phyloP scores from a whole-genome alignment of 2,113 vertebrate genomes.

The Anoura caudifer region DNA sequence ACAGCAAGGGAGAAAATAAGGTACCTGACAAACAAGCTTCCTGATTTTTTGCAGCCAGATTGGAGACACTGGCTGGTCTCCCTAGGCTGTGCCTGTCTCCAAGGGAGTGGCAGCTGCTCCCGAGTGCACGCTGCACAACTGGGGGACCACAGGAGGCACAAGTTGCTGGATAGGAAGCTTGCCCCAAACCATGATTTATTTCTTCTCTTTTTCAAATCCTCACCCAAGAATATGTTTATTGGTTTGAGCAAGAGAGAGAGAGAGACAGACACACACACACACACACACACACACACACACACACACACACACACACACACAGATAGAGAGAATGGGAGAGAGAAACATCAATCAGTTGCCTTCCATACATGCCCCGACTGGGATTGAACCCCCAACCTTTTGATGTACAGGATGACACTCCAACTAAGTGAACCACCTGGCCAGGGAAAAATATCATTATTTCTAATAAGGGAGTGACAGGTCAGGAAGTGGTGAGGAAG shows the following conservation, averaged over 20 bases:
- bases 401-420: too few relatives aligned
- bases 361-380: too few relatives aligned
- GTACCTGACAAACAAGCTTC: background rate
- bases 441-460: background rate
- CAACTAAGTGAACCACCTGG: too few relatives aligned
- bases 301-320: too few relatives aligned
- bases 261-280: too few relatives aligned
- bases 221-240: too few relatives aligned
- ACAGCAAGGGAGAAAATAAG: background rate
- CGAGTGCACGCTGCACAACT: background rate
- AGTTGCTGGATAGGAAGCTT: background rate
- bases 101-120: background rate
- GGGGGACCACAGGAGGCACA: background rate
- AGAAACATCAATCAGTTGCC: too few relatives aligned
- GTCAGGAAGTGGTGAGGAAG: background rate
- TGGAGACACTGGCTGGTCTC: background rate
- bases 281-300: too few relatives aligned
- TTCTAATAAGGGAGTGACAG: background rate
- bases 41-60: background rate
- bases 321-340: too few relatives aligned
- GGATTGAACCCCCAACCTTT: too few relatives aligned
- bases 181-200: background rate
- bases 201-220: too few relatives aligned
- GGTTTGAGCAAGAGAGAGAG: too few relatives aligned
- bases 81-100: background rate